Percentiles rank a stretch among this genome's conserved stretches.
These are phyloP conservation scores for Glyptemys insculpta DNA, from an alignment of 2,797 vertebrate species.

Conservation along the genomic window DNA sequence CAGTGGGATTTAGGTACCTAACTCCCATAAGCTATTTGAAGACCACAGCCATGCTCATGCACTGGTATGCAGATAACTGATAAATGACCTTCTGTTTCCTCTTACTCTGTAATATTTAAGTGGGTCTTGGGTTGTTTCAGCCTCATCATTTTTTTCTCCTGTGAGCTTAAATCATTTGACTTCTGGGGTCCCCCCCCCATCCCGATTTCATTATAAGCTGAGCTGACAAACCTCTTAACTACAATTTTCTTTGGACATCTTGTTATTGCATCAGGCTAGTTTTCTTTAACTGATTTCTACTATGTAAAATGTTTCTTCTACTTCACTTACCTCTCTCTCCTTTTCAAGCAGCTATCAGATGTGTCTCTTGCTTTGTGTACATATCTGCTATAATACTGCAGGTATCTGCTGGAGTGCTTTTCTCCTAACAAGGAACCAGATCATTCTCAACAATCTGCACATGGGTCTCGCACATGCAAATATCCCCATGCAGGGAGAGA, in stretches of 20 bases:
- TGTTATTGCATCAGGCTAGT: constrained; percentile 37
- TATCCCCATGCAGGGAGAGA: background rate
- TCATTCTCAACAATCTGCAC: background rate
- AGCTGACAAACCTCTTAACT: constrained; percentile 8
- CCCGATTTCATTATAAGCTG: background rate
- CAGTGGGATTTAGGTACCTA: background rate
- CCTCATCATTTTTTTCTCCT: background rate
- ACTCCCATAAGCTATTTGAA: background rate
- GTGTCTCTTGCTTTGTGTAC: background rate
- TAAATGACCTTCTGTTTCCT: background rate
- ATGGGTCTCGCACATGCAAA: fast-evolving
- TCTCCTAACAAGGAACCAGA: background rate
- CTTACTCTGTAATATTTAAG: fast-evolving
- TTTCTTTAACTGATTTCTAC: constrained; percentile 33
- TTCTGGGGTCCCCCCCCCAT: fast-evolving
- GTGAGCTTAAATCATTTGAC: background rate
- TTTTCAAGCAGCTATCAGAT: background rate
- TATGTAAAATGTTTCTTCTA: background rate
- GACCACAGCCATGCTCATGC: background rate
- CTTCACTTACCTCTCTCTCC: background rate
- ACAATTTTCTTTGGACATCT: constrained; percentile 9
- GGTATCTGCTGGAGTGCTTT: background rate
- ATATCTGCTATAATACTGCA: background rate
- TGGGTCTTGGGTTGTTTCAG: background rate
- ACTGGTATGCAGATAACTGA: background rate